These are phyloP conservation scores for Apodemia mormo DNA, from an alignment of 2,888 invertebrate genomes.

Conservation along the genomic window DNA sequence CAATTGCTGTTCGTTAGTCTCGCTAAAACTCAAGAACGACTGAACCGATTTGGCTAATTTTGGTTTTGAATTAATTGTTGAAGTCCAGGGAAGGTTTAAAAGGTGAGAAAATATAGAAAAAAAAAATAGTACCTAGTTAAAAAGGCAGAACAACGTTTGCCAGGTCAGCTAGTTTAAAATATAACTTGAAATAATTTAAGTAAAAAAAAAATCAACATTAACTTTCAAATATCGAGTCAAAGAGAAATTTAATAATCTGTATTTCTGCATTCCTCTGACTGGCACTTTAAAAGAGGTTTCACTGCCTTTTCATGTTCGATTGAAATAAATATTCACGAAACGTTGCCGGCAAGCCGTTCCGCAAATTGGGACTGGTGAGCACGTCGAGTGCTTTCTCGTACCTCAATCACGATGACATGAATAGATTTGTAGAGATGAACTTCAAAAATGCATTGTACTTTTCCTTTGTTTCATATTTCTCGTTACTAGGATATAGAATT, in stretches of 20 bases:
- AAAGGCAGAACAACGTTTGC: no score
- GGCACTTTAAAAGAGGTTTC: neutral
- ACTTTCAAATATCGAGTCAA: neutral
- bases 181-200: no score
- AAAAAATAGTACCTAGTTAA: no score
- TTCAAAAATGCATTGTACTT: neutral
- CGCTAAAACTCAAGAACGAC: no score
- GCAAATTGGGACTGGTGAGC: conserved; percentile 1
- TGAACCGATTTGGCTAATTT: no score
- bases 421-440: conserved; percentile 11
- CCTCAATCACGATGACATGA: conserved; percentile 4
- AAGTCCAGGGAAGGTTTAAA: no score
- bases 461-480: neutral
- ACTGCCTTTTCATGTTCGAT: conserved; percentile 14
- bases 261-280: neutral
- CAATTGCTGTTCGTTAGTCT: no score
- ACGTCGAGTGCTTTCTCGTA: neutral
- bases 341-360: conserved; percentile 2
- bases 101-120: no score
- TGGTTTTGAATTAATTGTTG: no score
- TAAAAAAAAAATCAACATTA: neutral
- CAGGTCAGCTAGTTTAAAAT: no score
- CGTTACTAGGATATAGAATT: no score
- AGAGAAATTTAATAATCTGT: neutral
- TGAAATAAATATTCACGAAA: conserved; percentile 11